Conservation (phyloP, 2,113 vertebrate species). For the Cyanistes caeruleus region DNA sequence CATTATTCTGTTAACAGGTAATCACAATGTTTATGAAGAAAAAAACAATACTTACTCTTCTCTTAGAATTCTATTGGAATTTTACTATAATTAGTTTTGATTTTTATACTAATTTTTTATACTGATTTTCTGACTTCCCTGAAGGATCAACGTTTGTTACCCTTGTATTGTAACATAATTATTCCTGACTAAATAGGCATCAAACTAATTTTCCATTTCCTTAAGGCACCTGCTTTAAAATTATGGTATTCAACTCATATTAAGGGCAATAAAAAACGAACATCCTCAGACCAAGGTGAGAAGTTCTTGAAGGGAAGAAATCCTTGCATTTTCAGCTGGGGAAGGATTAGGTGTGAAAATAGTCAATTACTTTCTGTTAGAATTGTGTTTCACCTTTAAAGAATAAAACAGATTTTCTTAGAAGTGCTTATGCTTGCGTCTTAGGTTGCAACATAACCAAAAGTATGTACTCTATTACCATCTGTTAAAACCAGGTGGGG, state of each 20-base stretch:
- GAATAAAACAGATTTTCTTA: neutral
- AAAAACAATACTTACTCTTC: neutral
- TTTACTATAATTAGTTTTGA: neutral
- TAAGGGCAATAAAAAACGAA: neutral
- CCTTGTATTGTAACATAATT: conserved; percentile 5
- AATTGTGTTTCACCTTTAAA: neutral
- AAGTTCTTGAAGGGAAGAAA: neutral
- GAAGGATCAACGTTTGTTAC: neutral
- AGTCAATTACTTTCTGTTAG: neutral
- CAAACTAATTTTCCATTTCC: neutral
- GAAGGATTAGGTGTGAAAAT: conserved; percentile 29
- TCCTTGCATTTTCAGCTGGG: neutral
- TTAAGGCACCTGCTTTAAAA: conserved; percentile 8
- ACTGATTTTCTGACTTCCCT: neutral
- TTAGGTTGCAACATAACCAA: too few relatives aligned
- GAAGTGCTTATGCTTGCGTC: neutral
- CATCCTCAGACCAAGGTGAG: neutral
- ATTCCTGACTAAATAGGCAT: neutral
- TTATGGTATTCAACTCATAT: neutral
- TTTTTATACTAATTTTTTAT: neutral
- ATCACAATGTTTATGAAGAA: neutral
- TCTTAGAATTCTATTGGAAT: neutral
- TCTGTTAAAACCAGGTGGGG: too few relatives aligned
- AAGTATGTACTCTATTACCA: too few relatives aligned
- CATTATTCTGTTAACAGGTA: neutral